phyloP scores from a whole-genome alignment of 2,888 invertebrate genomes.

The Chrysina gloriosa region DNA sequence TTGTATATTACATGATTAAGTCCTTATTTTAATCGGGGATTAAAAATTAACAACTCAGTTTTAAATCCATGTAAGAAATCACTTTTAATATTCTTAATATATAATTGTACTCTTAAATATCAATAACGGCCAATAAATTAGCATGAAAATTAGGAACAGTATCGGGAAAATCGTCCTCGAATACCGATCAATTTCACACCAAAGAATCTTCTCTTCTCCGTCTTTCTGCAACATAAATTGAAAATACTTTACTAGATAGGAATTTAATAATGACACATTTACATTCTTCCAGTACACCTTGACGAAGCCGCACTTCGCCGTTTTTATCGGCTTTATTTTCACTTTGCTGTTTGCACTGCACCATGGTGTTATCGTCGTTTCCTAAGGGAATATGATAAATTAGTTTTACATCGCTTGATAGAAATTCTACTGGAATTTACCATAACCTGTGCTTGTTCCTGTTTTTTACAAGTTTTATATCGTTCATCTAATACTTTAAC shows the following conservation, averaged over 20 bases:
- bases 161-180: slow-evolving; percentile 82
- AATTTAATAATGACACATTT: slow-evolving; percentile 41
- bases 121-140: slow-evolving; percentile 84
- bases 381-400: too few relatives aligned
- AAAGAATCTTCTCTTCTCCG: slow-evolving; percentile 79
- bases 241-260: neutral
- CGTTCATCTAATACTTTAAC: slow-evolving; percentile 84
- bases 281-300: slow-evolving; percentile 58
- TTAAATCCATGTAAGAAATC: too few relatives aligned
- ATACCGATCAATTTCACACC: slow-evolving; percentile 82
- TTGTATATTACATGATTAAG: too few relatives aligned
- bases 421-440: slow-evolving; percentile 38
- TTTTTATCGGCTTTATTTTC: slow-evolving; percentile 29
- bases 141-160: slow-evolving; percentile 80
- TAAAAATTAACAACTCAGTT: too few relatives aligned
- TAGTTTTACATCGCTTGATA: neutral
- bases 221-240: slow-evolving; percentile 65
- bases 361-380: slow-evolving; percentile 56
- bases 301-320: slow-evolving; percentile 18
- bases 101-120: slow-evolving; percentile 57
- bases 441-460: slow-evolving; percentile 67
- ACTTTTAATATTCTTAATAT: too few relatives aligned
- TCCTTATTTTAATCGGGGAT: too few relatives aligned
- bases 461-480: slow-evolving; percentile 73
- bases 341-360: slow-evolving; percentile 49